Percentiles rank a stretch among this genome's conserved stretches.
phyloP scores from a whole-genome alignment of 1,140 invertebrate species.

The Pteromalus puparum region DNA sequence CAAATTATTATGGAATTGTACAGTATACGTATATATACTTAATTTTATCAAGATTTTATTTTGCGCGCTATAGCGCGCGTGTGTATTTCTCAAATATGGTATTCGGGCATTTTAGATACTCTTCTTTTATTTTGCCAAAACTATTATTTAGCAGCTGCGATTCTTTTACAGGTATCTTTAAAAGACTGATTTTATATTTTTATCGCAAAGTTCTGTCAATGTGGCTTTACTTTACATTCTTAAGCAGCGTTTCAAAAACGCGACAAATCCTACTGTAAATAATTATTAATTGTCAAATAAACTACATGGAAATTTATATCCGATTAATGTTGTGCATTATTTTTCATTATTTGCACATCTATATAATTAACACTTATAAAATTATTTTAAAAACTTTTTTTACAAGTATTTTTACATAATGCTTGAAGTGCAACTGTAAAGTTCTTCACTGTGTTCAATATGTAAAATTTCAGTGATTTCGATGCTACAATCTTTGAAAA shows the following conservation, averaged over 20 bases:
- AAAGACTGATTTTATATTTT: conserved; percentile 49
- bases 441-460: no score
- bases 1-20: conserved; percentile 28
- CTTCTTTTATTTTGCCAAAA: conserved; percentile 2
- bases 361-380: no score
- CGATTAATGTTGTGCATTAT: not conserved
- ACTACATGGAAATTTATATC: not conserved
- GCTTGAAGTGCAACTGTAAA: no score
- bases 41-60: not conserved
- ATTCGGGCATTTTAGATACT: conserved; percentile 19
- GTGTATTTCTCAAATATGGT: not conserved
- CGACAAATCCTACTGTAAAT: conserved; percentile 51
- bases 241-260: conserved; percentile 14
- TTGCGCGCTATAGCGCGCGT: not conserved
- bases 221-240: not conserved
- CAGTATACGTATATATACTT: conserved; percentile 24
- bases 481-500: no score
- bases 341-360: not conserved
- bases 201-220: conserved; percentile 20
- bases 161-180: conserved; percentile 12
- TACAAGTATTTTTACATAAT: no score
- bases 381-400: no score
- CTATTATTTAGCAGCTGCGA: not conserved
- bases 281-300: conserved; percentile 51
- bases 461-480: no score